phyloP scores from a whole-genome alignment of 2,797 vertebrate genomes.

The Crocodylus rhombifer region DNA sequence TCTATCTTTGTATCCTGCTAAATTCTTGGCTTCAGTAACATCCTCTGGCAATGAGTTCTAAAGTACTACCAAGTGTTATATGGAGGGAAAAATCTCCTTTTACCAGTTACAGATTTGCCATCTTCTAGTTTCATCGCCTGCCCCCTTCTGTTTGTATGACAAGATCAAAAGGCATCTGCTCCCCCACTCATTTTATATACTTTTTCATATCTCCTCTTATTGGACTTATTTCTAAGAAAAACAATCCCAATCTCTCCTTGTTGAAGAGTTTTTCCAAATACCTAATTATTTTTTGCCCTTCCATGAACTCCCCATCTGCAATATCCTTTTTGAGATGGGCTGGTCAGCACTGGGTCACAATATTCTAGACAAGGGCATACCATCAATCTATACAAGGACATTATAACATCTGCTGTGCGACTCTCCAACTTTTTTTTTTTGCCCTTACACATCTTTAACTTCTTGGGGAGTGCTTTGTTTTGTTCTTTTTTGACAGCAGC shows the following conservation, averaged over 20 bases:
- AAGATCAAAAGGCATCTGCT: neutral
- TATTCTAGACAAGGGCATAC: neutral
- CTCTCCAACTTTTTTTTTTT: neutral
- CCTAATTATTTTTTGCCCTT: neutral
- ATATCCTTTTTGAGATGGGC: rapidly evolving
- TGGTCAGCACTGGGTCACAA: rapidly evolving
- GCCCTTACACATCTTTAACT: neutral
- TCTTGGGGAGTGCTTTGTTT: neutral
- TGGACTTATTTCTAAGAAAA: neutral
- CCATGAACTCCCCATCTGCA: neutral
- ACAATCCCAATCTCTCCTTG: neutral
- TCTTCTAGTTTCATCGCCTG: neutral
- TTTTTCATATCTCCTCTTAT: neutral
- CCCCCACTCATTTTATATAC: neutral
- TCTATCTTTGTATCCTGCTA: rapidly evolving
- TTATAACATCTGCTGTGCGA: too few relatives aligned
- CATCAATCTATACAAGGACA: neutral
- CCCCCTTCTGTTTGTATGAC: rapidly evolving
- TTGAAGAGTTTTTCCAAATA: neutral
- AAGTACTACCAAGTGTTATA: rapidly evolving
- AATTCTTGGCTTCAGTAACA: neutral
- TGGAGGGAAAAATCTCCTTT: neutral
- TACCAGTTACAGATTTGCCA: rapidly evolving
- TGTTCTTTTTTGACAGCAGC: neutral
- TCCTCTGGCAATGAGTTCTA: rapidly evolving